Conservation (phyloP, 2,113 vertebrate genomes). For the Rynchops niger region DNA sequence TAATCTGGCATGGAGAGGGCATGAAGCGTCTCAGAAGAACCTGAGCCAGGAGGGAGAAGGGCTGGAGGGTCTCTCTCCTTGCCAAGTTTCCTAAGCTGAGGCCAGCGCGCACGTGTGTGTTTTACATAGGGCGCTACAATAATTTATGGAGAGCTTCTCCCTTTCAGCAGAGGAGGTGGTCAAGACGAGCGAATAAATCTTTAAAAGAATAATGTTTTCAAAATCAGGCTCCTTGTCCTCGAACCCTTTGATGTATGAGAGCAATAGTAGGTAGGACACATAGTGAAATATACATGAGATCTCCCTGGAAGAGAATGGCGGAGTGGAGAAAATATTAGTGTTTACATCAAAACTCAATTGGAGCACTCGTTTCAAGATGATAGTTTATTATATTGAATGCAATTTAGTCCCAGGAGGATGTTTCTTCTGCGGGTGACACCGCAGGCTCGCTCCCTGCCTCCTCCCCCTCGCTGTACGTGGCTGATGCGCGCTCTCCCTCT, state of each 20-base stretch:
- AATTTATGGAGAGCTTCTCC: slow-evolving; percentile 71
- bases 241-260: slow-evolving; percentile 82
- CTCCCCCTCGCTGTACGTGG: not conserved
- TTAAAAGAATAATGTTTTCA: slow-evolving; percentile 85
- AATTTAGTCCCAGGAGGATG: slow-evolving; percentile 64
- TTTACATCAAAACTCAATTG: slow-evolving; percentile 82
- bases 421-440: slow-evolving; percentile 16
- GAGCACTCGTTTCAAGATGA: slow-evolving; percentile 73
- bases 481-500: not conserved
- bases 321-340: slow-evolving; percentile 77
- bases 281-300: slow-evolving; percentile 80
- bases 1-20: not conserved
- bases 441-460: not conserved
- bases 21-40: not conserved
- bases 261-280: slow-evolving; percentile 77
- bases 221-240: slow-evolving; percentile 80
- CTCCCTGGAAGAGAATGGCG: slow-evolving; percentile 67
- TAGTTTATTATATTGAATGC: slow-evolving; percentile 74
- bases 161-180: slow-evolving; percentile 74
- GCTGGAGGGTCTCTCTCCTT: not conserved
- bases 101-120: not conserved
- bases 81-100: not conserved
- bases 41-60: not conserved
- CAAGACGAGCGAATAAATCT: slow-evolving; percentile 80
- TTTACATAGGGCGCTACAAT: slow-evolving; percentile 64